Percentiles rank a stretch among this genome's conserved stretches.
phyloP scores from a whole-genome alignment of 2,888 invertebrate species.

The Acleris emargana region DNA sequence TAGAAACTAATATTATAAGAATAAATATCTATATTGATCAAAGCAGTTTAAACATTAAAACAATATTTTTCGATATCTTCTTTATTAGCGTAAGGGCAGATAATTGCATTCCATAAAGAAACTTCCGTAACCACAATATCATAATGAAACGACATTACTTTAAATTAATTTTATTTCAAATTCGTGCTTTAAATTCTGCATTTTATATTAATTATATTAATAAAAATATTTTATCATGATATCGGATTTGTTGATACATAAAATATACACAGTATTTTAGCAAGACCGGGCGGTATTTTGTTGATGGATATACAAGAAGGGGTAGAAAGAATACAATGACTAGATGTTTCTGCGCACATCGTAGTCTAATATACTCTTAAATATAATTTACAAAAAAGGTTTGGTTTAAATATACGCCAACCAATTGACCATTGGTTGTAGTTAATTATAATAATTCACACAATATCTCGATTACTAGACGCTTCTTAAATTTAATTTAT shows the following conservation, averaged over 20 bases:
- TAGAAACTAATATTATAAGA: constrained; percentile 39
- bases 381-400: too few relatives aligned
- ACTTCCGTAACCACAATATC: background rate
- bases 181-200: constrained; percentile 39
- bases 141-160: constrained; percentile 8
- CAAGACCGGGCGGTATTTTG: too few relatives aligned
- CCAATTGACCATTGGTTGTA: background rate
- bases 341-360: too few relatives aligned
- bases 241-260: too few relatives aligned
- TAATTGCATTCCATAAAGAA: constrained; percentile 47
- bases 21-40: constrained; percentile 35
- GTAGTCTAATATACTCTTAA: too few relatives aligned
- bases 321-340: too few relatives aligned
- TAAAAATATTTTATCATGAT: too few relatives aligned
- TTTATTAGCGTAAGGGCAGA: constrained; percentile 41
- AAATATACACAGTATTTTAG: constrained; percentile 1
- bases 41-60: constrained; percentile 44
- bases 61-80: constrained; percentile 47
- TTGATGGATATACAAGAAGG: too few relatives aligned
- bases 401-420: too few relatives aligned
- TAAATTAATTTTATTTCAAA: constrained; percentile 24
- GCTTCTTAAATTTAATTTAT: background rate
- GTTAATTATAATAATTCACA: background rate
- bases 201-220: constrained; percentile 13
- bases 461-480: constrained; percentile 6